These are phyloP conservation scores for Prenolepis imparis DNA, from an alignment of 2,888 invertebrate genomes.

Conservation along the genomic window DNA sequence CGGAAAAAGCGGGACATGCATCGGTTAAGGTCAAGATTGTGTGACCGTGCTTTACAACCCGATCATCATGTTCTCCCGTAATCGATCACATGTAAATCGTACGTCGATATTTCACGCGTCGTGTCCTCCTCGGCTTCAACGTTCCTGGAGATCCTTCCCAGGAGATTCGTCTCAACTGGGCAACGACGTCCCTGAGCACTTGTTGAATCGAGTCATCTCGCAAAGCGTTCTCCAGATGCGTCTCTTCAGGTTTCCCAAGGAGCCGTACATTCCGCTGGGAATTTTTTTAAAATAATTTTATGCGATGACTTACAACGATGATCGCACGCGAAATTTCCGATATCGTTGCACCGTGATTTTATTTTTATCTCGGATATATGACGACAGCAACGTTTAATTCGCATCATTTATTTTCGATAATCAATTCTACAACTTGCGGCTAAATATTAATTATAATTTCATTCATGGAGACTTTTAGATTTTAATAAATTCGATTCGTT, in stretches of 20 bases:
- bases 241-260: not conserved
- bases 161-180: not conserved
- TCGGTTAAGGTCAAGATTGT: conserved; percentile 68
- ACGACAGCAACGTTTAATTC: not conserved
- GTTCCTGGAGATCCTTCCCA: not conserved
- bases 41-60: conserved; percentile 8
- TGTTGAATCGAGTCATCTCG: conserved; percentile 27
- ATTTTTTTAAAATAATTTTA: not conserved
- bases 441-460: conserved; percentile 42
- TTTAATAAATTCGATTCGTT: not conserved
- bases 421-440: not conserved
- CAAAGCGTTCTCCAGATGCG: not conserved
- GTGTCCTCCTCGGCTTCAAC: not conserved
- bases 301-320: not conserved
- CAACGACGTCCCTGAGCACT: not conserved
- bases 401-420: conserved; percentile 40
- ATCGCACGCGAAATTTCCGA: not conserved
- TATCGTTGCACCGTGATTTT: not conserved
- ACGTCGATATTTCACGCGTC: conserved; percentile 28
- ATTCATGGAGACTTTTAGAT: conserved; percentile 2
- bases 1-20: conserved; percentile 83
- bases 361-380: not conserved
- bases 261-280: not conserved
- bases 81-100: conserved; percentile 3
- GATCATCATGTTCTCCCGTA: not conserved